Conservation (phyloP, 2,888 invertebrate species). For the Pterostichus madidus region DNA sequence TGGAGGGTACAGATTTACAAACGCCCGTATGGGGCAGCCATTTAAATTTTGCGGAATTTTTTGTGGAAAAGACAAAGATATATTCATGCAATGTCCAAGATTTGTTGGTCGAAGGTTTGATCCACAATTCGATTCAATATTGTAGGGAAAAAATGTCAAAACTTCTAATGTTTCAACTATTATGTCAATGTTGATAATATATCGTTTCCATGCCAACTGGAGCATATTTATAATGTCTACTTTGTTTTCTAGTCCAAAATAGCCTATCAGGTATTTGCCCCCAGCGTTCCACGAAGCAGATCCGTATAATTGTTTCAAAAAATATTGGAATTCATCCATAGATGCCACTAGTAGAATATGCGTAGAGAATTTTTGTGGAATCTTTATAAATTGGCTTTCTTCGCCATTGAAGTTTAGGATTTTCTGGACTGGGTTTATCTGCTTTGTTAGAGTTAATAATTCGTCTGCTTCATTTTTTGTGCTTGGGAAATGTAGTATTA, state of each 20-base stretch:
- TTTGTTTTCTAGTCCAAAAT: not conserved
- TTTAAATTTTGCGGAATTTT: conserved; percentile 32
- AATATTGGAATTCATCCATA: conserved; percentile 12
- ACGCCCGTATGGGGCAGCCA: conserved; percentile 37
- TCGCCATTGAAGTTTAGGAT: conserved; percentile 17
- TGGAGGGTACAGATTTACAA: conserved; percentile 54
- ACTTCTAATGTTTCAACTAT: not conserved
- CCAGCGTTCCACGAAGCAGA: conserved; percentile 44
- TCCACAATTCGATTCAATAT: conserved; percentile 28
- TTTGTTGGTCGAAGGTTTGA: not conserved
- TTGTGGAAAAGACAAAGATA: not conserved
- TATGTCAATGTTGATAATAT: conserved; percentile 29
- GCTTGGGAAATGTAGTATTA: conserved; percentile 22
- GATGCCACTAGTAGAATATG: conserved; percentile 33
- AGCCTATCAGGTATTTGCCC: conserved; percentile 29
- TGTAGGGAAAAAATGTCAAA: conserved; percentile 41
- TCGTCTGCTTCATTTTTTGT: conserved; percentile 8
- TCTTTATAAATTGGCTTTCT: not conserved
- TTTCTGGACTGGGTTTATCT: not conserved
- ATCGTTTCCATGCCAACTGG: conserved; percentile 19
- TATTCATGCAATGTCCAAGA: conserved; percentile 17
- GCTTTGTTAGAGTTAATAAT: not conserved
- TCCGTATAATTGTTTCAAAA: conserved; percentile 24
- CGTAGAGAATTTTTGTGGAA: conserved; percentile 37
- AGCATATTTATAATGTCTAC: conserved; percentile 17